Percentiles rank a stretch among this genome's conserved stretches.
phyloP scores from a whole-genome alignment of 2,113 vertebrate species.

The Maccullochella peelii region DNA sequence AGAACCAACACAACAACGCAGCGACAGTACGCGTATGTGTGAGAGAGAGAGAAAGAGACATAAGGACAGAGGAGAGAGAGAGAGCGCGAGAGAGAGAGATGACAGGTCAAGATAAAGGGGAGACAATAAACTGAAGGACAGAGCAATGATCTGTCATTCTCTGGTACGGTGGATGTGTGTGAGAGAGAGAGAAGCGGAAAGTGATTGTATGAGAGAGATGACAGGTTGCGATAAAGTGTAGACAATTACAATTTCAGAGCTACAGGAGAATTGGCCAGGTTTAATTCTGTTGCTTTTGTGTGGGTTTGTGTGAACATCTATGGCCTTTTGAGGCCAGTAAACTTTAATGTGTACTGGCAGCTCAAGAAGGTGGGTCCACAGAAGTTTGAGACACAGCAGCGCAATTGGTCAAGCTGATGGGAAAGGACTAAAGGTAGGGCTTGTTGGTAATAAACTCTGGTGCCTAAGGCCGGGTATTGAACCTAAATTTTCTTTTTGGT shows the following conservation, averaged over 20 bases:
- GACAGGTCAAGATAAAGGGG: constrained; percentile 79
- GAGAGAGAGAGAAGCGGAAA: constrained; percentile 18
- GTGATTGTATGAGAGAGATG: constrained; percentile 50
- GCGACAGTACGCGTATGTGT: constrained; percentile 22
- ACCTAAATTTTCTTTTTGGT: background rate
- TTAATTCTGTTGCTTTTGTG: constrained; percentile 14
- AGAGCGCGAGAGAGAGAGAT: constrained; percentile 57
- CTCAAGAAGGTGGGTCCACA: background rate
- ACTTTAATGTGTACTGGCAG: background rate
- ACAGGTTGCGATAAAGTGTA: constrained; percentile 53
- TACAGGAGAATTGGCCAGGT: constrained; percentile 10
- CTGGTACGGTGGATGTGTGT: background rate
- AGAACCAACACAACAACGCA: constrained; percentile 48
- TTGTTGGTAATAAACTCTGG: background rate
- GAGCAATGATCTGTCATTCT: constrained; percentile 61
- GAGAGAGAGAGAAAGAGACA: constrained; percentile 30
- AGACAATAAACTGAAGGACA: constrained; percentile 73
- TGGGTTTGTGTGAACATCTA: background rate
- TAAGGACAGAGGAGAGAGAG: constrained; percentile 23
- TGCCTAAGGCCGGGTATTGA: background rate
- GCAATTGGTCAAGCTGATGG: background rate
- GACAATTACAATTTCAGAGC: constrained; percentile 47
- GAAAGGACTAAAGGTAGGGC: background rate
- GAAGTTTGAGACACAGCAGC: background rate
- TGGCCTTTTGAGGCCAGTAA: background rate